Base-by-base conservation (phyloP, 2,113 vertebrate genomes). In the Otocyon megalotis region DNA sequence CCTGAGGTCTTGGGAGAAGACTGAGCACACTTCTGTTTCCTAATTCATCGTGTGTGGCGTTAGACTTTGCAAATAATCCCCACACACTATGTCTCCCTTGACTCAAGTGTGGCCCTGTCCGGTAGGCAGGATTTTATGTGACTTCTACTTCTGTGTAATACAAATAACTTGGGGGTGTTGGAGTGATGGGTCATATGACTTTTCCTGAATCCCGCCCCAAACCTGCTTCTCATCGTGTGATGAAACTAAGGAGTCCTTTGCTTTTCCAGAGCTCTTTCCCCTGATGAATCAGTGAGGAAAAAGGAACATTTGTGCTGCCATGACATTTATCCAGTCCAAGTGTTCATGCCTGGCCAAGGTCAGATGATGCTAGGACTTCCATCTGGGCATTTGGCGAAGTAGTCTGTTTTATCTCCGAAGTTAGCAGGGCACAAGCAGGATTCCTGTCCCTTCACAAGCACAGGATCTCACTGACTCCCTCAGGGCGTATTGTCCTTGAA, bases 71-170 rank as follows among this genome's bases (percentile, higher is more conserved):
- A 19, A 2, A 50, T 4, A 48, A 16, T 22, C 17, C 1, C 19
- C 22, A 20, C 9, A 28, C 17, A 2, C 4, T 0, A 4, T 16
- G 5, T 53, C 32, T 63, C 54, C 2, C n/a, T 30, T 6, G 19
- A 24, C 20, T 48, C 6, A 1, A 20, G 1, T 14, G 1, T 24
- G 79, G 12, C 48, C 54, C 37, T 30, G 8, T 76, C 2, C 1
- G 15, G 2, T 14, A 37, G 77, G 30, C 53, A 80, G 43, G 74
- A n/a, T 60, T 77, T 72, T 74, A 24, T 30, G 58, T n/a, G 48
- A 16, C 22, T 56, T 63, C 53, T 13, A 2, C 67, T 69, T 69
- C 17, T 35, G 28, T 3, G 56, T 50, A 43, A 35, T 48, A n/a
- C 20, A 62, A 3, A 48, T 26, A 5, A 14, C 30, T 80, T 9